Base-by-base conservation (phyloP, 2,888 invertebrate genomes). In the Pasiphila rectangulata region DNA sequence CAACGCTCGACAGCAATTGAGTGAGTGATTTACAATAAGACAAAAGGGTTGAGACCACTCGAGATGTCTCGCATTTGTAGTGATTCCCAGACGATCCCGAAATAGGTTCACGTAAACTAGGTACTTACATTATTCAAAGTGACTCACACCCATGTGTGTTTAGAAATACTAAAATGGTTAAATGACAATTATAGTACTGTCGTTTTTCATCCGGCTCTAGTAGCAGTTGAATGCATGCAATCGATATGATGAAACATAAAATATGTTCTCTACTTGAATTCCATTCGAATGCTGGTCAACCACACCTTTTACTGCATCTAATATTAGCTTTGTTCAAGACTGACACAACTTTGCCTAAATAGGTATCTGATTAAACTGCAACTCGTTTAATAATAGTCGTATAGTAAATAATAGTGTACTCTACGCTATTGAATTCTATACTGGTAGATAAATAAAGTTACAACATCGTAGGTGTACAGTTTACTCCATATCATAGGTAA, bases 31-130 rank as follows among this genome's bases (percentile, higher is more conserved):
- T 69, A 67, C 63, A 69, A 61, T 59, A 61, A 63, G 63, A 70
- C 69, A 68, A 69, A 17, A 72, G 69, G 62, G 44, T 24, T 30
- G 61, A 50, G 62, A 66, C 65, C 61, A 68, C 67, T 67, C 61
- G 58, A 59, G 61, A 63, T 69, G 53, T 67, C 62, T 61, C 64
- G 71, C 73, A 72, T 67, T 74, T 73, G 64, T 68, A 69, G 69
- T 76, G 74, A 80, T 80, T 75, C 73, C 71, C 80, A 84, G 83
- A 83, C 83, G 75, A 59, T 76, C 78, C 75, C 64, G 63, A 83
- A 85, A 86, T 83, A 82, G 62, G 54, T 32, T 17, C 10, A 16
- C 17, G 17, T 55, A 57, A n/a, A n/a, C n/a, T 72, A 30, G 9
- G 20, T 24, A 75, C 69, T 63, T 64, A 61, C 66, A 63, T 60